Evolutionary conservation across 2,888 invertebrate species (phyloP).

Genomic region (Tenthredo distinguenda): DNA sequence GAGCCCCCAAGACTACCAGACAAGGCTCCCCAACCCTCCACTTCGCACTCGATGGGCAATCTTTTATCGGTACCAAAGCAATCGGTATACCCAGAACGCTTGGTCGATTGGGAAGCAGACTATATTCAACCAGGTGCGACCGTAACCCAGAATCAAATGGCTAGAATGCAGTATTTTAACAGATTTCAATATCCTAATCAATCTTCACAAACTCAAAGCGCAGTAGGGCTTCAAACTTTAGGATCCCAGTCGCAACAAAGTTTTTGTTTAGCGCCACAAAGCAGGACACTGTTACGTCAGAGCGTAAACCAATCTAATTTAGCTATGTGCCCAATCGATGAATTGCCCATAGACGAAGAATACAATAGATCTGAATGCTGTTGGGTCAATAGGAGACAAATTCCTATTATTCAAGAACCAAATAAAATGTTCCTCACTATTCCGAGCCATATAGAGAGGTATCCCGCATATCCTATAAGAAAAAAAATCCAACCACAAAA

Average conservation of each 20-base stretch:
- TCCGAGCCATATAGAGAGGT: conserved; percentile 67
- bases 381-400: conserved; percentile 63
- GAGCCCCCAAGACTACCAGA: conserved; percentile 68
- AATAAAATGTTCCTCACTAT: conserved; percentile 67
- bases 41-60: conserved; percentile 76
- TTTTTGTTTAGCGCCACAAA: conserved; percentile 52
- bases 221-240: conserved; percentile 43
- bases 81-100: conserved; percentile 70
- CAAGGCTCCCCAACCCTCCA: conserved; percentile 68
- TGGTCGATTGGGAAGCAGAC: conserved; percentile 73
- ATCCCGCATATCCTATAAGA: conserved; percentile 65
- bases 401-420: conserved; percentile 69
- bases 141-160: conserved; percentile 56
- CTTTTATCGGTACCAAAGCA: conserved; percentile 72
- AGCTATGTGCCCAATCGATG: conserved; percentile 65
- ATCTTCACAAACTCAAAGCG: conserved; percentile 54
- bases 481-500: conserved; percentile 50
- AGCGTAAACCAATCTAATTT: conserved; percentile 61
- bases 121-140: conserved; percentile 73
- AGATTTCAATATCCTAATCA: conserved; percentile 60
- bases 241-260: conserved; percentile 56
- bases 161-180: conserved; percentile 60
- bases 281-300: conserved; percentile 58
- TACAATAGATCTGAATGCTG: conserved; percentile 58
- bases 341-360: conserved; percentile 60